phyloP scores from a whole-genome alignment of 2,113 vertebrate species.

The Hydrochoerus hydrochaeris region DNA sequence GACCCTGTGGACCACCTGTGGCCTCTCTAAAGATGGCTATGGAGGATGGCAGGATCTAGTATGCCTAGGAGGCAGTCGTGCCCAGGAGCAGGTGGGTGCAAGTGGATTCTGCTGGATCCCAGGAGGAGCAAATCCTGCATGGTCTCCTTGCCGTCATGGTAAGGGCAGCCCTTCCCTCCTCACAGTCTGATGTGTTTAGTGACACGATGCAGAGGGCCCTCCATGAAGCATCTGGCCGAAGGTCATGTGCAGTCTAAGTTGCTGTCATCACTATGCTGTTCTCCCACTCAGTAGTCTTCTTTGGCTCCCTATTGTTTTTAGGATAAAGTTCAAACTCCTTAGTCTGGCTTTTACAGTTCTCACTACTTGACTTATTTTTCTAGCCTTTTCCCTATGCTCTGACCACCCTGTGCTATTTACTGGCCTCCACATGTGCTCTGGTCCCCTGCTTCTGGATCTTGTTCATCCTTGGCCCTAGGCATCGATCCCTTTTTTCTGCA shows the following conservation, averaged over 20 bases:
- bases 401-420: background rate
- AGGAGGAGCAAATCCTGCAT: background rate
- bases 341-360: background rate
- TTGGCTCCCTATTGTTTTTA: background rate
- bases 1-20: slow-evolving; percentile 96
- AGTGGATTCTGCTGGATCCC: background rate
- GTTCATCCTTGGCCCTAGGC: background rate
- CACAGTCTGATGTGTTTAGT: background rate
- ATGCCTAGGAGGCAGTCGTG: slow-evolving; percentile 94
- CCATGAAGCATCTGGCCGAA: background rate
- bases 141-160: background rate
- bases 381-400: background rate
- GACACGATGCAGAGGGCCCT: background rate
- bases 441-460: background rate
- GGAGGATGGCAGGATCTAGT: slow-evolving; percentile 98
- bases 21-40: slow-evolving; percentile 93
- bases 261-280: background rate
- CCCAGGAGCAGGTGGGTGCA: slow-evolving; percentile 93
- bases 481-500: background rate
- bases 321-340: background rate
- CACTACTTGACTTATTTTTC: background rate
- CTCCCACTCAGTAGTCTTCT: background rate
- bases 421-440: background rate
- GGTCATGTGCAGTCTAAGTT: background rate
- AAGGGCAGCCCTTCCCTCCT: background rate